Evolutionary conservation across 2,113 vertebrate species (phyloP), one percentile per base, ranked within the genome.

Genomic region (Cranoglanis bouderius): DNA sequence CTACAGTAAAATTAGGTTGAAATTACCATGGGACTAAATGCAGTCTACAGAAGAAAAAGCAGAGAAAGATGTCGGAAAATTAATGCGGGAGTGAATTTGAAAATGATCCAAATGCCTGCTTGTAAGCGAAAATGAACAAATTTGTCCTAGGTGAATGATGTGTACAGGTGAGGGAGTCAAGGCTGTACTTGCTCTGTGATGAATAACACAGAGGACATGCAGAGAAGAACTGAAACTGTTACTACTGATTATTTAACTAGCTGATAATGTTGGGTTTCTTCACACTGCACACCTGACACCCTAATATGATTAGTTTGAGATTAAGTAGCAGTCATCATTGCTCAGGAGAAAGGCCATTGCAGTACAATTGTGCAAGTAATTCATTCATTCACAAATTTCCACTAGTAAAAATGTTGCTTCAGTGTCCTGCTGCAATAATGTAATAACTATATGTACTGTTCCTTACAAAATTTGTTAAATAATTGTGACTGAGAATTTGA

Each of bases 61-160:
- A 16, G 12, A 16, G 4, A 0, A 51, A 46, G 4, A 16, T 2
- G 6, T 46, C 10, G 0, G 24, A 24, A 75, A n/a, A 5, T 1
- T 16, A 6, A 19, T 29, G 26, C n/a, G 26, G 75, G 26, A 49
- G 5, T 29, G 26, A 16, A 16, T 32, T 51, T 49, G 24, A 49
- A 78, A 78, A 49, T 78, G 14, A n/a, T 18, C 13, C 24, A 26
- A 16, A 46, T 0, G 1, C 43, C 43, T 46, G 7, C 24, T n/a
- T 51, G 9, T 0, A n/a, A n/a, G 43, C 29, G 24, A 78, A 78
- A 51, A 29, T 3, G 9, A 43, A 24, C 8, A 46, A 5, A 19
- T 38, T 19, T 40, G 14, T 72, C 19, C 6, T 1, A 14, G 35
- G 8, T 18, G 4, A 32, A 19, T 38, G 18, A 49, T n/a, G n/a